phyloP scores from a whole-genome alignment of 2,888 invertebrate species.

The Drosophila paucipuncta region DNA sequence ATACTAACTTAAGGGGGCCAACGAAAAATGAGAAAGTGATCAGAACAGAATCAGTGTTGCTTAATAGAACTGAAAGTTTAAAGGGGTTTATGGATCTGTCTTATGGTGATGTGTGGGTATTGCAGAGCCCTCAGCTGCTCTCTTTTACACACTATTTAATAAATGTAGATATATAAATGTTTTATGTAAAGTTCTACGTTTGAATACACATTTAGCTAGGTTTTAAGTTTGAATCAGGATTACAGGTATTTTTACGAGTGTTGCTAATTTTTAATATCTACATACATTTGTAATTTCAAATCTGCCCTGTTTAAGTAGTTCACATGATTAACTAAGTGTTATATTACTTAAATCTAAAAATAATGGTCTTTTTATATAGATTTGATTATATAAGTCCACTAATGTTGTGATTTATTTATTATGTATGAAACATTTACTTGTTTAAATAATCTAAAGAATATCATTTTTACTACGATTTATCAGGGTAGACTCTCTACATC shows the following conservation, averaged over 20 bases:
- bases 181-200: conserved; percentile 11
- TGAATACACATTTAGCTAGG: conserved; percentile 32
- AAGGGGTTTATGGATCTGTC: conserved; percentile 48
- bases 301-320: conserved; percentile 12
- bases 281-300: background rate
- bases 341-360: conserved; percentile 14
- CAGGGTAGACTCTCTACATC: background rate
- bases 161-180: background rate
- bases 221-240: conserved; percentile 12
- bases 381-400: conserved; percentile 14
- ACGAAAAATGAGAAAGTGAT: conserved; percentile 27
- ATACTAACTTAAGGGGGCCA: conserved; percentile 33
- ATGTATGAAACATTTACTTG: background rate
- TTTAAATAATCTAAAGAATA: background rate
- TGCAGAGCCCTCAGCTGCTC: conserved; percentile 28
- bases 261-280: conserved; percentile 27
- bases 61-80: conserved; percentile 34
- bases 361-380: conserved; percentile 2
- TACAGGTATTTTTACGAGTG: conserved; percentile 27
- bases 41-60: conserved; percentile 18
- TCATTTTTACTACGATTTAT: background rate
- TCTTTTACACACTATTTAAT: conserved; percentile 23
- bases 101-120: conserved; percentile 44
- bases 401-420: conserved; percentile 1
- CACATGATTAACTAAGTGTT: conserved; percentile 21